Conservation (phyloP, 1,140 invertebrate species). For the Thaumetopoea pityocampa region DNA sequence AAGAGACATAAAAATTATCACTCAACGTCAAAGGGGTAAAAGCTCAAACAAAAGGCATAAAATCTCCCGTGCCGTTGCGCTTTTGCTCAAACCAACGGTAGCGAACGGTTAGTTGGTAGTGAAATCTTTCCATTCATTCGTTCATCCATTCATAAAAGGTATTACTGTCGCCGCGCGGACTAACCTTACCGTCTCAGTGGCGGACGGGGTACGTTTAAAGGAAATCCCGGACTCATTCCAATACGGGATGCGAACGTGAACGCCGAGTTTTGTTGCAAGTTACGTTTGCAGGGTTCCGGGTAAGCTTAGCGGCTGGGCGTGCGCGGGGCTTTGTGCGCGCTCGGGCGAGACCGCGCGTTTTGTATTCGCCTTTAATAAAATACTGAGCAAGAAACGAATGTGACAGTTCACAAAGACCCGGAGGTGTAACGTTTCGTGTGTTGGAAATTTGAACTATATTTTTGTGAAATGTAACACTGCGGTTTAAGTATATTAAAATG, state of each 20-base stretch:
- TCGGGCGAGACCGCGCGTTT: constrained; percentile 34
- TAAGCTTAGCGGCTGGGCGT: constrained; percentile 41
- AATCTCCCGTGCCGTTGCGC: constrained; percentile 31
- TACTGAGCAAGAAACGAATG: constrained; percentile 27
- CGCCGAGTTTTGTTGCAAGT: constrained; percentile 58
- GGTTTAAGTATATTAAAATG: no score
- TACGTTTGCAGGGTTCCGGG: constrained; percentile 43
- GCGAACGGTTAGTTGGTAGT: constrained; percentile 52
- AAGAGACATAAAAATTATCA: no score
- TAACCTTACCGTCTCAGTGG: constrained; percentile 39
- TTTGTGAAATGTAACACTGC: no score
- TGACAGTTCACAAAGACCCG: constrained; percentile 18
- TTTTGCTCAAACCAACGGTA: constrained; percentile 51
- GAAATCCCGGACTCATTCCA: constrained; percentile 44
- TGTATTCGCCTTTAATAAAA: constrained; percentile 50
- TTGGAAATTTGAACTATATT: no score
- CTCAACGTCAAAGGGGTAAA: constrained; percentile 26
- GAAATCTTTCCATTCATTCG: constrained; percentile 61
- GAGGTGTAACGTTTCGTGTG: not conserved
- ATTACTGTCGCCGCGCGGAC: constrained; percentile 43
- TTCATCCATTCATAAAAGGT: constrained; percentile 68
- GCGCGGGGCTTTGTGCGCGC: constrained; percentile 37
- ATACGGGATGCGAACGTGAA: constrained; percentile 52
- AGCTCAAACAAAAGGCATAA: no score
- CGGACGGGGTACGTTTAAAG: constrained; percentile 47